Evolutionary conservation across 53 echinoderm and acorn worm species (phyloP).

Genomic region (Stichopus horrens): DNA sequence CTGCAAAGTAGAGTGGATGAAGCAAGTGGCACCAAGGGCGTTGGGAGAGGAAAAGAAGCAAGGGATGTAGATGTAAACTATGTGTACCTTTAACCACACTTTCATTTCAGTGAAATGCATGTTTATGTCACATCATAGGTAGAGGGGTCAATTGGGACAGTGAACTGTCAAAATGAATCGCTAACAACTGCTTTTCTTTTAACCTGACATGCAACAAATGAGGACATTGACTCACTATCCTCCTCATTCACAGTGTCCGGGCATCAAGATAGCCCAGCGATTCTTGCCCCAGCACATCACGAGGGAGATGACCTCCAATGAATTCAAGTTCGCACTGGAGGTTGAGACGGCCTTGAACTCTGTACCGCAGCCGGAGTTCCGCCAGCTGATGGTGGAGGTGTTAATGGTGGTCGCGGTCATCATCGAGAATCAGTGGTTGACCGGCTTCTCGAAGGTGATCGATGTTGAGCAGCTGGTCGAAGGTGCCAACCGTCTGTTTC

Average conservation of each 20-base stretch:
- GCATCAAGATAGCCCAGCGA: conserved; percentile 74
- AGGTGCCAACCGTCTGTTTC: conserved; percentile 84
- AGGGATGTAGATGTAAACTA: too few species aligned
- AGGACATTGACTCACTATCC: not conserved
- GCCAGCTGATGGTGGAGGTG: conserved; percentile 96
- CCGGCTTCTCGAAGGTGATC: conserved; percentile 70
- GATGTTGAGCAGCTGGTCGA: conserved; percentile 71
- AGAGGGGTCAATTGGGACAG: too few species aligned
- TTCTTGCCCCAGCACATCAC: conserved; percentile 80
- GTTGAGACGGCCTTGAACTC: conserved; percentile 89
- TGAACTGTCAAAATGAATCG: too few species aligned
- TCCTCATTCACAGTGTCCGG: conserved; percentile 65
- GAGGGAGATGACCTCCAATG: conserved; percentile 91
- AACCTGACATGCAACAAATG: not conserved
- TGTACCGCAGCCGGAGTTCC: conserved; percentile 86
- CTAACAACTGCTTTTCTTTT: too few species aligned
- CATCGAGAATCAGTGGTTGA: conserved; percentile 87
- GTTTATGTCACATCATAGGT: too few species aligned
- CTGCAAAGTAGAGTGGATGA: too few species aligned
- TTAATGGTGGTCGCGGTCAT: conserved; percentile 87
- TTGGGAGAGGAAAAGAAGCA: too few species aligned
- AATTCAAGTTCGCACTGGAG: conserved; percentile 91
- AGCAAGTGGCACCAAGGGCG: too few species aligned
- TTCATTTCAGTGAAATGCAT: too few species aligned
- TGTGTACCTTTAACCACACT: too few species aligned